Conservation (phyloP, 2,797 vertebrate species). For the Gambusia yucatana region DNA sequence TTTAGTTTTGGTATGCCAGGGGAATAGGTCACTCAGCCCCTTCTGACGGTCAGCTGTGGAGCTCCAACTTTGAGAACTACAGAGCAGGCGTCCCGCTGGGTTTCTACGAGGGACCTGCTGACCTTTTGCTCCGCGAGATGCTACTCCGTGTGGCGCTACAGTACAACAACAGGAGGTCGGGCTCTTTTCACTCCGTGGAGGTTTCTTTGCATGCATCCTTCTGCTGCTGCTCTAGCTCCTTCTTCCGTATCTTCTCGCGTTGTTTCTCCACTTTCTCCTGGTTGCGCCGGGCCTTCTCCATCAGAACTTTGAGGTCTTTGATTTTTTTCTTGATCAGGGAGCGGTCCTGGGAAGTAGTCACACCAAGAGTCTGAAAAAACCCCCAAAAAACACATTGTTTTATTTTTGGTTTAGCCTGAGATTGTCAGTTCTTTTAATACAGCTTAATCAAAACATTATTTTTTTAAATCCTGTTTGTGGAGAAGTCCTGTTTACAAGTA, state of each 20-base stretch:
- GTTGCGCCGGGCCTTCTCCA: constrained; percentile 90
- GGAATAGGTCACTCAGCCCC: constrained; percentile 46
- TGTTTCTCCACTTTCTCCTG: constrained; percentile 93
- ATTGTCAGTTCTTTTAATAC: neutral
- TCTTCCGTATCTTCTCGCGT: constrained; percentile 86
- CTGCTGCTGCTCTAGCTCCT: constrained; percentile 85
- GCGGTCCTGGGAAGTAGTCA: constrained; percentile 90
- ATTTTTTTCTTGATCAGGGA: constrained; percentile 92
- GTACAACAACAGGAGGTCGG: constrained; percentile 30
- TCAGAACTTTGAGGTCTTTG: constrained; percentile 91
- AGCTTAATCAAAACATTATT: neutral
- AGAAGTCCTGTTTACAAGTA: neutral
- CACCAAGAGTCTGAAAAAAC: constrained; percentile 84
- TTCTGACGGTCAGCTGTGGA: constrained; percentile 37
- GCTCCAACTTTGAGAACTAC: constrained; percentile 54
- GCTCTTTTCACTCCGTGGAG: constrained; percentile 74
- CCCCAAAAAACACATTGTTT: constrained; percentile 16
- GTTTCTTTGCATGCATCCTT: constrained; percentile 81
- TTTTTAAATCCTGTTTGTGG: neutral
- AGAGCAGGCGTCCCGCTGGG: constrained; percentile 53
- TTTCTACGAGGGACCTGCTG: constrained; percentile 43
- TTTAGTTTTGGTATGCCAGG: constrained; percentile 69
- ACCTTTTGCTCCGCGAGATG: constrained; percentile 49
- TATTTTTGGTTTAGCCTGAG: neutral
- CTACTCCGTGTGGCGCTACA: constrained; percentile 66